Percentiles rank a stretch among this genome's conserved stretches.
Conservation (phyloP, 2,113 vertebrate species). For the Rhinolophus sinicus region DNA sequence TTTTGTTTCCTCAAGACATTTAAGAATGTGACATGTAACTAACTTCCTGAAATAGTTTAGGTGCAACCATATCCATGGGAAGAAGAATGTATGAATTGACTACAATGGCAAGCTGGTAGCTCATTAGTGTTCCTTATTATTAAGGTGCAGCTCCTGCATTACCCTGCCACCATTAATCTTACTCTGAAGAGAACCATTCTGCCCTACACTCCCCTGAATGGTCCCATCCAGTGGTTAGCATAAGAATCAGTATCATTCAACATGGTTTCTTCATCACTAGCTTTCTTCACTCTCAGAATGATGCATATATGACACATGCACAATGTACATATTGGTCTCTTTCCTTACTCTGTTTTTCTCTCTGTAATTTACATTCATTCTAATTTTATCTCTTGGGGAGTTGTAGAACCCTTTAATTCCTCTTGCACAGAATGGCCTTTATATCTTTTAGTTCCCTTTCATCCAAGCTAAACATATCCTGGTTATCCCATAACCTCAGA, state of each 20-base stretch:
- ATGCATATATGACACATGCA: no score
- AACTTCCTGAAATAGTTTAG: not conserved
- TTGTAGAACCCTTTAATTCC: not conserved
- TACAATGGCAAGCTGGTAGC: not conserved
- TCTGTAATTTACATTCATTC: not conserved
- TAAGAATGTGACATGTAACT: not conserved
- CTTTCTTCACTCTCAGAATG: not conserved
- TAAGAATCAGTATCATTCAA: not conserved
- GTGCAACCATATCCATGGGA: not conserved
- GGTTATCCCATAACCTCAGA: not conserved
- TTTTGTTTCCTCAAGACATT: not conserved
- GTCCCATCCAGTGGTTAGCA: conserved; percentile 24
- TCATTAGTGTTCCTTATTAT: not conserved
- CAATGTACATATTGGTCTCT: not conserved
- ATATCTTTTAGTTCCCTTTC: not conserved
- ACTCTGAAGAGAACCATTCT: not conserved
- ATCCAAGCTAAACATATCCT: not conserved
- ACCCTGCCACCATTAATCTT: not conserved
- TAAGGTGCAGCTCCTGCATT: not conserved
- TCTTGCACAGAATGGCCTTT: not conserved
- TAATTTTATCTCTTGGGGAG: not conserved
- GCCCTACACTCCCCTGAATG: not conserved
- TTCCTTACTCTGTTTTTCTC: not conserved
- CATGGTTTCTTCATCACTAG: not conserved
- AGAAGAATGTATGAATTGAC: not conserved